These are phyloP conservation scores for Budorcas taxicolor DNA, from an alignment of 2,113 vertebrate species.

Conservation along the genomic window DNA sequence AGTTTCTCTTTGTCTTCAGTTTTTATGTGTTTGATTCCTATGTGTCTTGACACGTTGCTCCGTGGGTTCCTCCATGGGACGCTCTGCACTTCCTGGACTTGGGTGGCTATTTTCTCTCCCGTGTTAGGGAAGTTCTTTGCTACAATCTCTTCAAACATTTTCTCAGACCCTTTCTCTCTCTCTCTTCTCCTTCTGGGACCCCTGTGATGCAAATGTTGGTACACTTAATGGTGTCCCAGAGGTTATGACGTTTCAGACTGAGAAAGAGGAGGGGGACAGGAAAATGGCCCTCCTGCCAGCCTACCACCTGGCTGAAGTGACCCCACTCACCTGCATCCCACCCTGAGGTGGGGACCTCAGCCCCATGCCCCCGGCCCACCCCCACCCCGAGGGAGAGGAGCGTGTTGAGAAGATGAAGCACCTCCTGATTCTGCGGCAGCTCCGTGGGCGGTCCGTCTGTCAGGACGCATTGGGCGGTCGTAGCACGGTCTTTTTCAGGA, in stretches of 20 bases:
- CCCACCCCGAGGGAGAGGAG: neutral
- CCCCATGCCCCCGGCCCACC: neutral
- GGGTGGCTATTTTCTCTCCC: neutral
- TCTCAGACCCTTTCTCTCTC: neutral
- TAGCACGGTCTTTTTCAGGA: slow-evolving; percentile 74
- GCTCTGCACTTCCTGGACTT: neutral
- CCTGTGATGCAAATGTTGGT: neutral
- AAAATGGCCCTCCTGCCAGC: neutral
- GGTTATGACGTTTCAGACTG: neutral
- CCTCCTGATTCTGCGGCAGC: slow-evolving; percentile 72
- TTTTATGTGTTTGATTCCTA: neutral
- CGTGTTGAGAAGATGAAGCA: slow-evolving; percentile 67
- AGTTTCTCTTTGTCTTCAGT: neutral
- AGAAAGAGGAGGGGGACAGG: neutral
- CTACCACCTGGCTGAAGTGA: neutral
- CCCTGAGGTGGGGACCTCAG: neutral
- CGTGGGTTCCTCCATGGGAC: neutral
- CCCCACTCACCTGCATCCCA: neutral
- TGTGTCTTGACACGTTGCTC: neutral
- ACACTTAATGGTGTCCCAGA: neutral
- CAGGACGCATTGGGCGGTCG: slow-evolving; percentile 85
- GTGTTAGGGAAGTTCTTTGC: neutral
- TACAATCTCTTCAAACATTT: neutral
- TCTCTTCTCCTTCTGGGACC: neutral
- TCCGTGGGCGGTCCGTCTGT: slow-evolving; percentile 88